These are phyloP conservation scores for Lasioglossum morio DNA, from an alignment of 2,888 invertebrate species.

Conservation along the genomic window DNA sequence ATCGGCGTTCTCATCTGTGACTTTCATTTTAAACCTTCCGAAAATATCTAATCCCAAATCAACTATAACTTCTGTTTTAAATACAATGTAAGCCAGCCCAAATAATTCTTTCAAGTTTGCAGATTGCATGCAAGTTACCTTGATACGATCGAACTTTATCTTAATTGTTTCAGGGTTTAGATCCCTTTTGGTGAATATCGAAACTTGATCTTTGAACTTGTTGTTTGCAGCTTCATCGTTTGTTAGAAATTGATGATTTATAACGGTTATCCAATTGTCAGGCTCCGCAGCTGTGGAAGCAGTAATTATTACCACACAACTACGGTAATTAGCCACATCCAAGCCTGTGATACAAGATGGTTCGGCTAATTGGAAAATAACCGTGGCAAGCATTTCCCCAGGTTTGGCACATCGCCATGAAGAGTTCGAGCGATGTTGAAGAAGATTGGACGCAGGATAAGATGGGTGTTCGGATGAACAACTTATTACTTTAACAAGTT, in stretches of 20 bases:
- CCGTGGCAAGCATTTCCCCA: constrained; percentile 77
- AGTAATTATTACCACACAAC: constrained; percentile 80
- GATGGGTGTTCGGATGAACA: constrained; percentile 81
- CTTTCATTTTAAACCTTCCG: constrained; percentile 80
- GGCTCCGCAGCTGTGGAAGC: constrained; percentile 79
- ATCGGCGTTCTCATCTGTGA: constrained; percentile 49
- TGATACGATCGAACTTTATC: constrained; percentile 80
- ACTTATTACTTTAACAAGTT: constrained; percentile 78
- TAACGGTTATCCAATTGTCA: constrained; percentile 80
- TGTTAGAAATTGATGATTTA: constrained; percentile 80
- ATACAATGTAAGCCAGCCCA: constrained; percentile 77
- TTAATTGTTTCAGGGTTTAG: constrained; percentile 77
- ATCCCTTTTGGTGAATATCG: constrained; percentile 81
- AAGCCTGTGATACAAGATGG: constrained; percentile 79
- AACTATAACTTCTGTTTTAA: constrained; percentile 78
- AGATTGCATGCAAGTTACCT: constrained; percentile 82
- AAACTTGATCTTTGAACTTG: constrained; percentile 81
- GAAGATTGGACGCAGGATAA: constrained; percentile 79
- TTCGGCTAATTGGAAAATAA: constrained; percentile 78
- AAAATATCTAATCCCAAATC: constrained; percentile 79
- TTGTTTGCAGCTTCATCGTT: constrained; percentile 80
- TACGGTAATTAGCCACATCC: constrained; percentile 81
- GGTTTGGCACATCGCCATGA: constrained; percentile 82
- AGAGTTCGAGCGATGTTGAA: constrained; percentile 73
- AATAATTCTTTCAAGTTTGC: constrained; percentile 80